Base-by-base conservation (phyloP, 1,140 invertebrate species). In the Drosophila watanabei region DNA sequence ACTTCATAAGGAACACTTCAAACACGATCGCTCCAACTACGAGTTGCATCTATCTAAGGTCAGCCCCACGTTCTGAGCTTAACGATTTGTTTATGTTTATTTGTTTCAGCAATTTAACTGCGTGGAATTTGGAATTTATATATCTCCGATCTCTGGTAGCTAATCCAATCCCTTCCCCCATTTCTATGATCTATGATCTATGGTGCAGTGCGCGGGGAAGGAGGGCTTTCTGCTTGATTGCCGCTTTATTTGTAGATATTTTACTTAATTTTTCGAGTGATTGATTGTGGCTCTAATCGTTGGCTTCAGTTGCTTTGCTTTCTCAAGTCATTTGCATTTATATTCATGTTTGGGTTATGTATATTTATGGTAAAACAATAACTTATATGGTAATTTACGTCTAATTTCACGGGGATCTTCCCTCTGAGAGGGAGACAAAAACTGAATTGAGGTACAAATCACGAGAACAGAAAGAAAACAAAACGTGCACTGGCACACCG, bases 401-500 rank as follows among this genome's bases (percentile, higher is more conserved):
- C 75, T 79, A 79, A 71, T 54, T 70, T 51, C 16, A 52, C 28
- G 32, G 56, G 52, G 28, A 30, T 56, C 33, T 77, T 28, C 64
- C 32, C 0, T 59, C 43, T 32, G 32, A 46, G 16, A 13, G 51
- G 18, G n/a, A 63, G 52, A 56, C 45, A 33, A 39, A 57, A 64
- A 73, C 56, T 3, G 48, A 71, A 54, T n/a, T 16, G 66, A 76
- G 52, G 32, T 59, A 83, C 63, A 78, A 80, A 70, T 49, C 56
- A 64, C 49, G 41, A 49, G 37, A 69, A 59, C 18, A 14, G 13
- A 49, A 49, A 49, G 52, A 64, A 59, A 62, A 37, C 20, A 39
- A 41, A 78, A 75, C 84, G 85, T 88, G 84, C 84, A 88, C 72
- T 89, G 78, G 77, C 84, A 84, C 84, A 81, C 83, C 71, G 56